These are phyloP conservation scores for Halisarca cf. caerulea DNA, from an alignment of 37 sponge, comb jelly and placozoan species.

Conservation along the genomic window DNA sequence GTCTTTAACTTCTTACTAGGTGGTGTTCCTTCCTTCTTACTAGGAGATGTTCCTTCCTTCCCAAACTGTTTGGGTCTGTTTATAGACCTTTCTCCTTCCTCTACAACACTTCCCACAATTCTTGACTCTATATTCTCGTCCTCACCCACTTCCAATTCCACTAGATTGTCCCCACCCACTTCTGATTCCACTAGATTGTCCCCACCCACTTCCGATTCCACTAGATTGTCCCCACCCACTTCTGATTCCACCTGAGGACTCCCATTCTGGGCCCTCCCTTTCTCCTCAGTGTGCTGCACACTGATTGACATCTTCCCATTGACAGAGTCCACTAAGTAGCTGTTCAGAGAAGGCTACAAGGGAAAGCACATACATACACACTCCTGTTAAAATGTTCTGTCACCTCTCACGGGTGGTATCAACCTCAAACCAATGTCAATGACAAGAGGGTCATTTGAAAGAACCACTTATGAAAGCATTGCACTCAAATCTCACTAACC, in stretches of 20 bases:
- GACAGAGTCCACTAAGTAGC: too few species aligned
- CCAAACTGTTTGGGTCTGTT: conserved; percentile 1
- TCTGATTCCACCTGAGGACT: neutral
- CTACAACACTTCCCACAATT: neutral
- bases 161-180: neutral
- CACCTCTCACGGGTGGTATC: too few species aligned
- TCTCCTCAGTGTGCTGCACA: too few species aligned
- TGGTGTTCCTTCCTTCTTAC: neutral
- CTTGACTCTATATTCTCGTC: neutral
- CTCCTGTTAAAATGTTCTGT: too few species aligned
- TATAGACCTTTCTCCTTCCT: conserved; percentile 23
- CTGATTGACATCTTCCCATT: too few species aligned
- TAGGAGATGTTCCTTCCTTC: neutral
- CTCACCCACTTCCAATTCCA: conserved; percentile 19
- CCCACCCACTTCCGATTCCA: conserved; percentile 11
- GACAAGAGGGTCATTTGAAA: too few species aligned
- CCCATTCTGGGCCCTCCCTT: neutral
- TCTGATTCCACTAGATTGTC: neutral
- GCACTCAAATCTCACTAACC: too few species aligned
- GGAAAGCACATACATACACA: too few species aligned
- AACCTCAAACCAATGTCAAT: too few species aligned
- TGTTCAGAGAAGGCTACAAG: too few species aligned
- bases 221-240: neutral
- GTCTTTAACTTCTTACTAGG: neutral
- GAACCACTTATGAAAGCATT: too few species aligned